Base-by-base conservation (phyloP, 1,140 invertebrate genomes). In the Chlorops oryzae region DNA sequence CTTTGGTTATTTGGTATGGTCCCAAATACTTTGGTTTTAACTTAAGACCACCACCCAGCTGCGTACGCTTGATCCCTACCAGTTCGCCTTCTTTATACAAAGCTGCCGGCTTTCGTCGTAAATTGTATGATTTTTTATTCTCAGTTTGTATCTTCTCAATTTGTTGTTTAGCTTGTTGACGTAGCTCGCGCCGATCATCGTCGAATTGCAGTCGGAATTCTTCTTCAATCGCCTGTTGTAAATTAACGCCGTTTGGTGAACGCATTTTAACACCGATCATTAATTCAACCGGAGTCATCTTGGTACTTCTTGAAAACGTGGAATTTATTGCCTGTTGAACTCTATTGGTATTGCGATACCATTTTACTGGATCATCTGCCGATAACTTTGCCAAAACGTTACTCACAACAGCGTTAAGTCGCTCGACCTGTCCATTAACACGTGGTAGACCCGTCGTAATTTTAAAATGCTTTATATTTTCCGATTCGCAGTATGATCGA, bases 61-160 rank as follows among this genome's bases (percentile, higher is more conserved):
- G 59, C 10, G 65, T 64, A 40, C 63, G 35, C 50, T 65, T 60
- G 15, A 69, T 66, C 4, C 58, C 57, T 5, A 66, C 58, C 20
- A 66, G 7, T 34, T 66, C 60, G 15, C 53, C 50, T 5, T 50
- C 38, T 22, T 56, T 42, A 27, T 60, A 65, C 34, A 48, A 15
- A 23, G 48, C 37, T 22, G 34, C 9, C 54, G 54, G 15, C 54
- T 52, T 50, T 37, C 43, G 48, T 3, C 25, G 22, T n/a, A 25
- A n/a, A 37, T 50, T 42, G 27, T 37, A 44, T 3, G 22, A 25
- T 13, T 22, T 1, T 24, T 7, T 15, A 17, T 50, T 50, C 13
- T 50, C 49, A 10, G 43, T 12, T 22, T 50, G 41, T 20, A 50
- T 6, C 20, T 35, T 35, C 9, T 38, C 15, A 20, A 50, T 44